Base-by-base conservation (phyloP, 92 coral and sea anemone species). In the Bergia sp. region DNA sequence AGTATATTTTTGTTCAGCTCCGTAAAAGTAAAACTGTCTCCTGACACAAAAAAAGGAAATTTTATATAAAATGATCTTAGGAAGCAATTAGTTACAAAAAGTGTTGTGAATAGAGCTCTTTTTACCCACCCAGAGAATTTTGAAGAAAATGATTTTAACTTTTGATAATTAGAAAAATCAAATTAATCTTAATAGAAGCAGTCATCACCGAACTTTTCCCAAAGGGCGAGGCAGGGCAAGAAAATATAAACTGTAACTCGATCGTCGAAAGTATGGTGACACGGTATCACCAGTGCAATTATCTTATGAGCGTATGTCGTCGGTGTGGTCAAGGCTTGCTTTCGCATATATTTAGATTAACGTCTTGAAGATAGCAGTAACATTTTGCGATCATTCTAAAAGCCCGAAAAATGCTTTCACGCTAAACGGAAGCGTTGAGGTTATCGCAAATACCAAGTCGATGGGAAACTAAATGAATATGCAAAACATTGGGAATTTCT, bases 221-320 rank as follows among this genome's bases (percentile, higher is more conserved):
- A 3, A 45, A 84, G 61, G 61, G 66, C 44, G 29, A 15, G 45
- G 87, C 57, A 5, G 64, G 67, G 37, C 37, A 75, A 84, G 39
- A 5, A 50, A 82, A 42, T 6, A 18, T 37, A 38, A 10, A 9
- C 50, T 83, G 86, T 71, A 84, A 84, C 45, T 23, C 42, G 87
- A 84, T 84, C 87, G 66, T 45, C 67, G 15, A 71, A 69, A 13
- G 45, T 29, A 40, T 65, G 23, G 45, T 82, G 76, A 82, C 86
- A 65, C 53, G 39, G 57, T 13, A 44, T 73, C 20, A n/a, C 43
- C 41, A 20, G 3, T 36, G 23, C 53, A 84, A 71, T 84, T 84
- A 29, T 18, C 65, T 47, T 7, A 21, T 39, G 15, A 66, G 45
- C 42, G 87, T 49, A 37, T 41, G 57, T 49, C 58, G 9, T 67